A percentile compares a stretch with the other conserved stretches of the same genome.
Evolutionary conservation across 2,888 invertebrate genomes (phyloP).

Genomic region (Drosophila neotestacea): DNA sequence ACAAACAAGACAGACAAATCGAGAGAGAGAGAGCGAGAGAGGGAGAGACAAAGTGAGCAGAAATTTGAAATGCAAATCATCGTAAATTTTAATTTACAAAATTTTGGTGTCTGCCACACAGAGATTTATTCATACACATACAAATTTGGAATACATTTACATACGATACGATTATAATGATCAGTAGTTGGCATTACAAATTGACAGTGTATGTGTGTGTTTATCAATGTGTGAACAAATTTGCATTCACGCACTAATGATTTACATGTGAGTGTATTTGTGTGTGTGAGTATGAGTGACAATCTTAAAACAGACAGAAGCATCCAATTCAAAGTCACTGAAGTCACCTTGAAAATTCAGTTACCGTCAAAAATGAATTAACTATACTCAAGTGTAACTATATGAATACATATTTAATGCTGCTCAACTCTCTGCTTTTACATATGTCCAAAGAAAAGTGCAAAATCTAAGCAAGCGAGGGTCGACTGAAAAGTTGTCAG

Average conservation of each 20-base stretch:
- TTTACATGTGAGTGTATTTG: constrained; percentile 31
- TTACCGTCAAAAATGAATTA: constrained; percentile 45
- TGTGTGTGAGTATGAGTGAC: constrained; percentile 10
- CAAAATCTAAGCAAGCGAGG: constrained; percentile 16
- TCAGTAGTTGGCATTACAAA: constrained; percentile 63
- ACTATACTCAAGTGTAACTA: constrained; percentile 11
- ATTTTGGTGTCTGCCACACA: constrained; percentile 39
- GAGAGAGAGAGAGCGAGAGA: constrained; percentile 15
- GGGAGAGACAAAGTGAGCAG: constrained; percentile 24
- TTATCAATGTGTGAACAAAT: constrained; percentile 64
- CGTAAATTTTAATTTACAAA: constrained; percentile 76
- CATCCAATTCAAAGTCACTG: constrained; percentile 34
- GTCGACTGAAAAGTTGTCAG: background rate
- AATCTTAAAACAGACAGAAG: constrained; percentile 17
- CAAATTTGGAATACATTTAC: constrained; percentile 6
- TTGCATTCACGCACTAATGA: constrained; percentile 68
- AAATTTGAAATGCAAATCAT: constrained; percentile 75
- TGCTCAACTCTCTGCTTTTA: constrained; percentile 6
- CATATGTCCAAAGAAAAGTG: constrained; percentile 17
- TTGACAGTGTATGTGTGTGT: constrained; percentile 34
- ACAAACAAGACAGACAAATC: constrained; percentile 15
- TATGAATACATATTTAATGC: constrained; percentile 40
- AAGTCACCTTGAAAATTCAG: constrained; percentile 64
- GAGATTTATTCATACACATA: constrained; percentile 65
- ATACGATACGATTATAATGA: constrained; percentile 56